Percentiles rank a stretch among this genome's conserved stretches.
Conservation (phyloP, 35 echinoderm and acorn worm species). For the Lytechinus variegatus region DNA sequence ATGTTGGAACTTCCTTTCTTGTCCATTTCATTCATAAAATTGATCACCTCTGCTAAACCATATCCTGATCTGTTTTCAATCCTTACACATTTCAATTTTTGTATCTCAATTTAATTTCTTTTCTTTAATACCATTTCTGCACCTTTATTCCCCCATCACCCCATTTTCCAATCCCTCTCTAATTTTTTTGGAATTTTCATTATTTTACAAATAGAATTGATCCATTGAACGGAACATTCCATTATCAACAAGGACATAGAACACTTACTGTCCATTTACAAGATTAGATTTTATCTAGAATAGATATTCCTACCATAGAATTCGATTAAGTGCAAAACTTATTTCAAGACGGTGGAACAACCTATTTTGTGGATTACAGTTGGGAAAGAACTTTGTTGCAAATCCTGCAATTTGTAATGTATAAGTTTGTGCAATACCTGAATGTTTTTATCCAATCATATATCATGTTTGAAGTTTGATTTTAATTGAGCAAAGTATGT, state of each 20-base stretch:
- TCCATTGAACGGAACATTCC: slow-evolving; percentile 44
- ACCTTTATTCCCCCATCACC: slow-evolving; percentile 10
- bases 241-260: slow-evolving; percentile 81
- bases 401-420: no score
- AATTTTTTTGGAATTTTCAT: slow-evolving; percentile 15
- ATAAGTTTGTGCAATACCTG: not conserved
- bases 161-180: not conserved
- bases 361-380: no score
- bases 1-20: no score
- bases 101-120: not conserved
- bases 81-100: not conserved
- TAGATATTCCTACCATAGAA: no score
- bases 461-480: no score
- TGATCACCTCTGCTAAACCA: not conserved
- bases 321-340: no score
- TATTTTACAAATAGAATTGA: not conserved
- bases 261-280: slow-evolving; percentile 66
- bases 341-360: no score
- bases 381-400: no score
- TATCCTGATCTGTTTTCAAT: not conserved
- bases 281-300: not conserved
- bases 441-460: not conserved
- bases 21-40: no score
- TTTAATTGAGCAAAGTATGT: no score
- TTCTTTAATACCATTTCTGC: not conserved